Conservation (phyloP, 1,140 invertebrate species). For the Trichonephila clavata region DNA sequence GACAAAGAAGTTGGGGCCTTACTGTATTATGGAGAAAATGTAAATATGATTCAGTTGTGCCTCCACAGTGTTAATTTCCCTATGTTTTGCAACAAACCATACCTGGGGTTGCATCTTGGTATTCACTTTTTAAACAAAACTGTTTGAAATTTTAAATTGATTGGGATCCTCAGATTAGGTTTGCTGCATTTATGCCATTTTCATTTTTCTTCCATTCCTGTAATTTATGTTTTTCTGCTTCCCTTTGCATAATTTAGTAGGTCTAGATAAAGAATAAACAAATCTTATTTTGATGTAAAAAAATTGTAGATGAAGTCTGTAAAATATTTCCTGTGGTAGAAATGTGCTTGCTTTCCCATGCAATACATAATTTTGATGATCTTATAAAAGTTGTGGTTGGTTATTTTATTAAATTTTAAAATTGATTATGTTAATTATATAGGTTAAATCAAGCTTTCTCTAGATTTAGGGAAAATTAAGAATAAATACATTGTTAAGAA, state of each 20-base stretch:
- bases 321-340: no score
- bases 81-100: constrained; percentile 46
- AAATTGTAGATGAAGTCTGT: no score
- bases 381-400: no score
- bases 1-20: constrained; percentile 60
- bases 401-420: no score
- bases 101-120: constrained; percentile 16
- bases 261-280: no score
- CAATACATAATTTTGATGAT: no score
- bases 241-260: background rate
- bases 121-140: background rate
- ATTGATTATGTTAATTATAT: no score
- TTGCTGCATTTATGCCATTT: background rate
- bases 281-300: no score
- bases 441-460: no score
- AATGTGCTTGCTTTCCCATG: no score
- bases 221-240: background rate
- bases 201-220: background rate
- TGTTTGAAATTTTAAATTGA: background rate
- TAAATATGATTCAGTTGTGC: constrained; percentile 45
- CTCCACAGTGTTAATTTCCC: background rate
- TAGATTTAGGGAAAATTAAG: no score
- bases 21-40: constrained; percentile 53
- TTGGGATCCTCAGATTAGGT: constrained; percentile 40
- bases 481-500: no score